These are phyloP conservation scores for Hybognathus amarus DNA, from an alignment of 2,797 vertebrate genomes.

Conservation along the genomic window DNA sequence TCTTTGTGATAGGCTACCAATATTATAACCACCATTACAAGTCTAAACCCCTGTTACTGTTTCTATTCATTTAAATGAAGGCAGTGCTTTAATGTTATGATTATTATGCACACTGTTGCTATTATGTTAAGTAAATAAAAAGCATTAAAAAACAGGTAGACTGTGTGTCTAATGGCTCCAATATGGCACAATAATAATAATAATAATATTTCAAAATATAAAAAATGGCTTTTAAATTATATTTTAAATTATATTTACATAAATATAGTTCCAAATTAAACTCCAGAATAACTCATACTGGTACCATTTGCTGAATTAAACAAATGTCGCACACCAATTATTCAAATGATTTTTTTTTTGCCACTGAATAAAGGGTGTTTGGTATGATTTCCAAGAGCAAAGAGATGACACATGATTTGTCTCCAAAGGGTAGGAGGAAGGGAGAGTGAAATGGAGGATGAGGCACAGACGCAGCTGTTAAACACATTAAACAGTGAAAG, in stretches of 20 bases:
- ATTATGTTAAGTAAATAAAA: not conserved
- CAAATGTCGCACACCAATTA: not conserved
- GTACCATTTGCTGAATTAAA: not conserved
- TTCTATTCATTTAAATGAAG: not conserved
- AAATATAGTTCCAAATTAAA: not conserved
- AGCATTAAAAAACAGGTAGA: not conserved
- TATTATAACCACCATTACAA: not conserved
- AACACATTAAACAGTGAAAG: conserved; percentile 16
- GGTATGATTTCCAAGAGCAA: not conserved
- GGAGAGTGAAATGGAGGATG: not conserved
- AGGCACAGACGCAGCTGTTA: conserved; percentile 12
- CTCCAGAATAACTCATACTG: not conserved
- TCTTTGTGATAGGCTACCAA: not conserved
- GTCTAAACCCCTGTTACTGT: not conserved
- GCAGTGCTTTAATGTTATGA: not conserved
- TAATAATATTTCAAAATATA: not conserved
- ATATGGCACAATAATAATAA: not conserved
- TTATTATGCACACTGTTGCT: not conserved
- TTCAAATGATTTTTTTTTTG: not conserved
- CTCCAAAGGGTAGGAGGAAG: not conserved
- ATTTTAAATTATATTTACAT: not conserved
- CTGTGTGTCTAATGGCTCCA: not conserved
- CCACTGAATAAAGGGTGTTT: not conserved
- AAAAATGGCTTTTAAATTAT: not conserved
- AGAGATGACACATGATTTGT: not conserved